phyloP scores from a whole-genome alignment of 2,797 vertebrate species.

The Esox masquinongy region DNA sequence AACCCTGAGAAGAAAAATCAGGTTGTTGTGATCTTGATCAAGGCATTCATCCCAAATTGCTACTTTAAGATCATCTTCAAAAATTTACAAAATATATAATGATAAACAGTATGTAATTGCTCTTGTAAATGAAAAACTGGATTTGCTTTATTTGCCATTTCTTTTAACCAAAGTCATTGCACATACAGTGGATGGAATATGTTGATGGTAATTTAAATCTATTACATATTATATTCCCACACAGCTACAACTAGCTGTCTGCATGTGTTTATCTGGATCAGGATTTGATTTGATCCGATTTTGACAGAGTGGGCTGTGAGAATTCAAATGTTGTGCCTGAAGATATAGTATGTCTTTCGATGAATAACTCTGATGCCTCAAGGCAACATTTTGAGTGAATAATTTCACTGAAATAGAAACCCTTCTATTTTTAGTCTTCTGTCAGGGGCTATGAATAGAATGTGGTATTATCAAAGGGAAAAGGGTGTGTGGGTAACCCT shows the following conservation, averaged over 20 bases:
- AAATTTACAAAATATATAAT: no score
- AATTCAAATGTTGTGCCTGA: background rate
- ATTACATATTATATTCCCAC: no score
- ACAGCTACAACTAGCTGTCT: no score
- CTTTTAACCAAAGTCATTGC: background rate
- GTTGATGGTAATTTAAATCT: background rate
- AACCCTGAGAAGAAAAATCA: no score
- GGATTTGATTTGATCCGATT: background rate
- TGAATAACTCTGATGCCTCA: background rate
- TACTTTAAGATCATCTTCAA: no score
- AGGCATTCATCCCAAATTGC: no score
- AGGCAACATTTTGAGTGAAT: conserved; percentile 5
- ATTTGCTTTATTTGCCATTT: no score
- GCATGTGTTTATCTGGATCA: no score
- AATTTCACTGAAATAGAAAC: conserved; percentile 2
- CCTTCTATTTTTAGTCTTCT: background rate
- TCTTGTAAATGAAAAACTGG: no score
- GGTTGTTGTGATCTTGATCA: no score
- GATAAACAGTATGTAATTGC: no score
- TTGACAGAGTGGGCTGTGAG: background rate
- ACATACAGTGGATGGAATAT: background rate
- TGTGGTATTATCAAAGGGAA: background rate
- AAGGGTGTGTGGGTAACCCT: background rate
- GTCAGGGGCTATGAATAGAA: conserved; percentile 1
- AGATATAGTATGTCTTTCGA: background rate